These are phyloP conservation scores for Pseudomyrmex pallidus DNA, from an alignment of 1,140 invertebrate genomes.

Conservation along the genomic window DNA sequence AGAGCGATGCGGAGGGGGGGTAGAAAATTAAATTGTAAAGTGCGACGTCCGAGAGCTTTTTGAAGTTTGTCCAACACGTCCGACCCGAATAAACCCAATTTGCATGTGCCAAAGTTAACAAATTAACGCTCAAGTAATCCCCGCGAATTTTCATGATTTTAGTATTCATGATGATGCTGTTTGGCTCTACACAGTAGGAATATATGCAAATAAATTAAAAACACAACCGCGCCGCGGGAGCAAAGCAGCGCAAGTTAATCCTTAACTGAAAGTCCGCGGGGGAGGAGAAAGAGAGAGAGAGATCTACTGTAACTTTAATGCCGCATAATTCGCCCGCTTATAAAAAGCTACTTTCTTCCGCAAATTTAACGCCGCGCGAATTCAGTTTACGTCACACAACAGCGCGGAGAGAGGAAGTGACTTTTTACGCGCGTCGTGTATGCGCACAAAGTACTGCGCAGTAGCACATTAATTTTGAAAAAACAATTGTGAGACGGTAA, in stretches of 20 bases:
- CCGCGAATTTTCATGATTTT: conserved; percentile 28
- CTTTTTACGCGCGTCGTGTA: not conserved
- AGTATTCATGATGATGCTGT: conserved; percentile 29
- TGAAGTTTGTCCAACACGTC: conserved; percentile 6
- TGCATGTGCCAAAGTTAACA: conserved; percentile 25
- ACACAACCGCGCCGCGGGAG: not conserved
- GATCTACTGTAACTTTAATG: conserved; percentile 3
- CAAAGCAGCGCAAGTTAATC: not conserved
- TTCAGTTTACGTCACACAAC: not conserved
- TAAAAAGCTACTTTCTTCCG: not conserved
- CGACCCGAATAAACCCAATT: conserved; percentile 34
- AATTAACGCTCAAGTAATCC: conserved; percentile 42
- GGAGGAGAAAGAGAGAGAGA: no score
- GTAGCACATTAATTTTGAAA: no score
- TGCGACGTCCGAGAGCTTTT: conserved; percentile 7
- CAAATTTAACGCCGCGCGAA: not conserved
- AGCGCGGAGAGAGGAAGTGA: no score
- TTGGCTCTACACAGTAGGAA: not conserved
- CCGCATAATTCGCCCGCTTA: not conserved
- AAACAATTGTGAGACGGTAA: no score
- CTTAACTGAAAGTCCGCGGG: not conserved
- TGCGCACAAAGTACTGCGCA: not conserved
- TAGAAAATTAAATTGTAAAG: conserved; percentile 29
- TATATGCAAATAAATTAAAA: conserved; percentile 35
- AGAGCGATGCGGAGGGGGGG: not conserved